Evolutionary conservation across 1,140 invertebrate species (phyloP).

Genomic region (Drosophila nasuta): DNA sequence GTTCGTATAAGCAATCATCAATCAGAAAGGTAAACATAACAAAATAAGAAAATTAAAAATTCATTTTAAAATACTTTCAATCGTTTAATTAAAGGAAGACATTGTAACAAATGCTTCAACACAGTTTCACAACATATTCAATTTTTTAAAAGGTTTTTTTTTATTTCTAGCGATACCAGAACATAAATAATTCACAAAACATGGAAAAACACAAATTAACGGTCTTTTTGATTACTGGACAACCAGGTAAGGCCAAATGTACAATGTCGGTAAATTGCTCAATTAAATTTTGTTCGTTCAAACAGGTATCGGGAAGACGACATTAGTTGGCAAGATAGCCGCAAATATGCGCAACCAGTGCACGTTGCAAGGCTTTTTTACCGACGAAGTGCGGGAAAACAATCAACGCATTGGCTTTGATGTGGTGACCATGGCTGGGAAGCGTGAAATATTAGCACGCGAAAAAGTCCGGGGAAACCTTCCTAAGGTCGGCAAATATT

Average conservation of each 20-base stretch:
- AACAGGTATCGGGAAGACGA: conserved; percentile 65
- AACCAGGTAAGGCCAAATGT: conserved; percentile 36
- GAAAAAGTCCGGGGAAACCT: conserved; percentile 15
- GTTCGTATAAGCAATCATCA: background rate
- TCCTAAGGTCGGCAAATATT: conserved; percentile 66
- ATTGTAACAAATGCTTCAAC: too few species aligned
- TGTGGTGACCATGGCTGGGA: conserved; percentile 50
- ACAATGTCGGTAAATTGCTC: background rate
- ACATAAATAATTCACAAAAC: background rate
- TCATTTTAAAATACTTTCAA: background rate
- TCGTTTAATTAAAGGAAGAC: too few species aligned
- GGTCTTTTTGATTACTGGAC: conserved; percentile 55
- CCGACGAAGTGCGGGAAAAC: conserved; percentile 51
- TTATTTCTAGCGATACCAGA: background rate
- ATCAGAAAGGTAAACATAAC: background rate
- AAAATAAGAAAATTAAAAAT: background rate
- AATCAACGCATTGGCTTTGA: conserved; percentile 63
- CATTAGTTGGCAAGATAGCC: conserved; percentile 50
- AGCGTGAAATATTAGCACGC: conserved; percentile 51
- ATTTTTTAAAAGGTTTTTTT: background rate
- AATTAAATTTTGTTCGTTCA: background rate
- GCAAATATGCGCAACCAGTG: conserved; percentile 17
- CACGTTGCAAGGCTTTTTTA: conserved; percentile 59
- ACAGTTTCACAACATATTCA: background rate
- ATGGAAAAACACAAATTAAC: conserved; percentile 42